phyloP scores from a whole-genome alignment of 1,140 invertebrate genomes.

The Drosophila burlai region DNA sequence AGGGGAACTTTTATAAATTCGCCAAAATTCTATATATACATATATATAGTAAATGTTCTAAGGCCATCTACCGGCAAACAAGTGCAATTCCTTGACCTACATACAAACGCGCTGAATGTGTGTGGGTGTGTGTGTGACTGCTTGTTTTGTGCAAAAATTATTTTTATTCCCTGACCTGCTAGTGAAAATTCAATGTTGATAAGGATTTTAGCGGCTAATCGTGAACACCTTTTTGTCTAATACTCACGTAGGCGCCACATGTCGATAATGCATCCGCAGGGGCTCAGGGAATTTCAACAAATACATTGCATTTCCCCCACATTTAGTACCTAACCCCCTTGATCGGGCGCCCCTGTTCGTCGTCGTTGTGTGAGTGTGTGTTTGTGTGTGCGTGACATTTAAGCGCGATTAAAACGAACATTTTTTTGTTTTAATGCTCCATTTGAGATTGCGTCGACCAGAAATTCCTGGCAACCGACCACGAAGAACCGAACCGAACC shows the following conservation, averaged over 20 bases:
- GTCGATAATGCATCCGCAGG: constrained; percentile 27
- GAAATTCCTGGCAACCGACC: constrained; percentile 32
- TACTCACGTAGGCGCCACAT: constrained; percentile 48
- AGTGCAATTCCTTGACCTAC: constrained; percentile 54
- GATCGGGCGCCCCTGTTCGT: constrained; percentile 13
- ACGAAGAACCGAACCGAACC: constrained; percentile 8
- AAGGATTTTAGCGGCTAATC: constrained; percentile 28
- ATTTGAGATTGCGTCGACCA: constrained; percentile 29
- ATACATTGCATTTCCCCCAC: not conserved
- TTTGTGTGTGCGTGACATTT: constrained; percentile 26
- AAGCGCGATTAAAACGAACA: constrained; percentile 34
- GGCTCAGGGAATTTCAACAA: not conserved
- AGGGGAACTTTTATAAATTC: constrained; percentile 11
- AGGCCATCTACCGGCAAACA: constrained; percentile 51
- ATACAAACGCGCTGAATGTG: constrained; percentile 13
- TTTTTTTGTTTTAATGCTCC: constrained; percentile 39
- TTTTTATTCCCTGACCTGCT: constrained; percentile 45
- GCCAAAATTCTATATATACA: constrained; percentile 2
- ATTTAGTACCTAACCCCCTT: constrained; percentile 11
- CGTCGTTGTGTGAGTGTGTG: constrained; percentile 1
- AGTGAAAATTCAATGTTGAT: constrained; percentile 48
- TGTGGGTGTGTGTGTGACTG: not conserved
- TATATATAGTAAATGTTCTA: not conserved
- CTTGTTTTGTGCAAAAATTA: constrained; percentile 31
- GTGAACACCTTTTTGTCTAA: constrained; percentile 16